Base-by-base conservation (phyloP, 2,888 invertebrate species). In the Chesias legatella region DNA sequence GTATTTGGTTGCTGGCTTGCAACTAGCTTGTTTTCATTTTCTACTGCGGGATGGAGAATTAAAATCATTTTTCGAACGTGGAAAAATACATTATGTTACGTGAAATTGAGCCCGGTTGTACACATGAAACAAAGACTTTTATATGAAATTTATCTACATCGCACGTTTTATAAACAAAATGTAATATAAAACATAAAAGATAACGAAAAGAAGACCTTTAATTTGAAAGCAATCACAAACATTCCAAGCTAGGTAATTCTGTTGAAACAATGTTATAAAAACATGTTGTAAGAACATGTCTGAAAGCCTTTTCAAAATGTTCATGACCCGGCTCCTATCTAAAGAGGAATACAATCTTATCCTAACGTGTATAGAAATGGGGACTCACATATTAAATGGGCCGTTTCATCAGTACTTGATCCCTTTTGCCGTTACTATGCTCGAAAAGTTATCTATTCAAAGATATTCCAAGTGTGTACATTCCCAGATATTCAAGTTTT, bases 361-460 rank as follows among this genome's bases (percentile, higher is more conserved):
- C 42, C 44, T 38, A 34, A 33, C 42, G 44, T 48, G 46, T 53
- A 47, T 48, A 44, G 42, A 42, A 53, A 48, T 46, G 50, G 45
- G 45, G 41, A 48, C 42, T 48, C 44, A 47, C 47, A 51, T 48
- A 47, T 50, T 43, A 48, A 49, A 48, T 48, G 30, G 48, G 34
- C 35, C 44, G 37, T 48, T 53, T 53, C 53, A 51, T 51, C 48
- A 48, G 48, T 41, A 43, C 51, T 47, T 48, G 48, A 48, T 53
- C 48, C 42, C 33, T 46, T 53, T 51, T 48, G 46, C 48, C 38
- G 47, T 47, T 44, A 46, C 36, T 41, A 45, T 35, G 22, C 43
- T 47, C 13, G 27, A 32, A 46, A 49, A 45, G 43, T 48, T 45
- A 47, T 45, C 39, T 48, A 43, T 51, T 43, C 39, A 37, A 43